These are phyloP conservation scores for Spea multiplicata DNA, from an alignment of 2,113 vertebrate genomes.

Conservation along the genomic window DNA sequence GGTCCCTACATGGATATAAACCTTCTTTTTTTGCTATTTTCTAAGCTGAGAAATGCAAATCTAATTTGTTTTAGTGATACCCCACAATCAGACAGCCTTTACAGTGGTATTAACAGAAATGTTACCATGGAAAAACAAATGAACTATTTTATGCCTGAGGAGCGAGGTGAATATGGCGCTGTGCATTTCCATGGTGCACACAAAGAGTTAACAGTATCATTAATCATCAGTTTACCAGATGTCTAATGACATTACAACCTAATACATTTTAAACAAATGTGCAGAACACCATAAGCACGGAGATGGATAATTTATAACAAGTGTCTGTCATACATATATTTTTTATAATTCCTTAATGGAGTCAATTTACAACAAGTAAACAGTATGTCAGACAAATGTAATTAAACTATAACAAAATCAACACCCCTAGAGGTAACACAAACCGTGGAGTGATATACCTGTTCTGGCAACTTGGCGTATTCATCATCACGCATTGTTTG, in stretches of 20 bases:
- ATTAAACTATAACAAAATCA: conserved; percentile 75
- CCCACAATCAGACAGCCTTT: too few relatives aligned
- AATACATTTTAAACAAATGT: neutral
- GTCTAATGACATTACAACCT: neutral
- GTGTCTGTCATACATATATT: conserved; percentile 67
- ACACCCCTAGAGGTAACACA: conserved; percentile 71
- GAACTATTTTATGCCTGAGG: too few relatives aligned
- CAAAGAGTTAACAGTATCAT: too few relatives aligned
- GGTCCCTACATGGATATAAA: too few relatives aligned
- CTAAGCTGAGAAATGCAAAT: too few relatives aligned
- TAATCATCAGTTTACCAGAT: too few relatives aligned
- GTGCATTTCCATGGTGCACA: too few relatives aligned
- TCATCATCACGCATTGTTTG: conserved; percentile 62
- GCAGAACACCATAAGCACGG: conserved; percentile 15
- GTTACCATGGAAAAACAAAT: too few relatives aligned
- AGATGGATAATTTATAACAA: conserved; percentile 66
- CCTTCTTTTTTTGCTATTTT: too few relatives aligned
- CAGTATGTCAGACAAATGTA: conserved; percentile 68
- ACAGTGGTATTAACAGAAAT: too few relatives aligned
- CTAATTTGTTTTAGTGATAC: too few relatives aligned
- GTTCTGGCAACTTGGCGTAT: conserved; percentile 57
- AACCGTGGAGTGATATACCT: conserved; percentile 65
- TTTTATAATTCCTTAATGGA: conserved; percentile 67
- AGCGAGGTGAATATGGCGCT: too few relatives aligned
- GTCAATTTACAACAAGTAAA: conserved; percentile 68